phyloP scores from a whole-genome alignment of 64 coral and sea anemone species.

The Montipora sp. region DNA sequence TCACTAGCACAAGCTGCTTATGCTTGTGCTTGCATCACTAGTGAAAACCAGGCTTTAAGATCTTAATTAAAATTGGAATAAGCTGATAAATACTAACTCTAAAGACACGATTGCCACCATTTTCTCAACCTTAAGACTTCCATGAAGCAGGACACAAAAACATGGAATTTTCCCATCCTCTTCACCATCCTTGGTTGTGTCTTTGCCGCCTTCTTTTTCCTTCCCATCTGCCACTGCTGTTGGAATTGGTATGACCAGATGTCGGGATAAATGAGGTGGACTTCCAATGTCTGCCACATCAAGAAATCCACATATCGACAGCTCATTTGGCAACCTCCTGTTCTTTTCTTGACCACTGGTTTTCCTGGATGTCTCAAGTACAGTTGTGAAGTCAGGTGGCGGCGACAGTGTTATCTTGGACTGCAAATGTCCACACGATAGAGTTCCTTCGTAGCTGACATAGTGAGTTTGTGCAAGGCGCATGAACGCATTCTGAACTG shows the following conservation, averaged over 20 bases:
- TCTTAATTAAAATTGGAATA: background rate
- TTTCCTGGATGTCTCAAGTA: conserved; percentile 79
- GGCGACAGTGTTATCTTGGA: conserved; percentile 87
- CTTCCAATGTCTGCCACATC: conserved; percentile 82
- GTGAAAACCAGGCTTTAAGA: background rate
- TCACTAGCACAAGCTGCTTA: too few relatives aligned
- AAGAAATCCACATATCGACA: conserved; percentile 96
- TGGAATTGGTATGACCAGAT: conserved; percentile 81
- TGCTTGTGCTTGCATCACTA: too few relatives aligned
- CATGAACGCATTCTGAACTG: conserved; percentile 87
- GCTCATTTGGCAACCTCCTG: conserved; percentile 89
- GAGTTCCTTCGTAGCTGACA: conserved; percentile 79
- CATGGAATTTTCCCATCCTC: conserved; percentile 93
- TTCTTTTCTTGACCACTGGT: conserved; percentile 60
- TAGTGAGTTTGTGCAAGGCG: conserved; percentile 94
- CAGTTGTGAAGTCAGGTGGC: conserved; percentile 84
- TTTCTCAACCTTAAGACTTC: conserved; percentile 97
- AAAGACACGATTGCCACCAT: conserved; percentile 96
- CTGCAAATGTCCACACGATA: conserved; percentile 93
- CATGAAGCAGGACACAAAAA: conserved; percentile 98
- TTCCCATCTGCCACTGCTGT: background rate
- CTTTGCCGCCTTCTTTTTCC: conserved; percentile 10
- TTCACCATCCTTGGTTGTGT: conserved; percentile 61
- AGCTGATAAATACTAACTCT: conserved; percentile 75
- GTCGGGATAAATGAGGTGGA: conserved; percentile 81